Percentiles rank a stretch among this genome's conserved stretches.
phyloP scores from a whole-genome alignment of 2,797 vertebrate species.

The Sarcoramphus papa region DNA sequence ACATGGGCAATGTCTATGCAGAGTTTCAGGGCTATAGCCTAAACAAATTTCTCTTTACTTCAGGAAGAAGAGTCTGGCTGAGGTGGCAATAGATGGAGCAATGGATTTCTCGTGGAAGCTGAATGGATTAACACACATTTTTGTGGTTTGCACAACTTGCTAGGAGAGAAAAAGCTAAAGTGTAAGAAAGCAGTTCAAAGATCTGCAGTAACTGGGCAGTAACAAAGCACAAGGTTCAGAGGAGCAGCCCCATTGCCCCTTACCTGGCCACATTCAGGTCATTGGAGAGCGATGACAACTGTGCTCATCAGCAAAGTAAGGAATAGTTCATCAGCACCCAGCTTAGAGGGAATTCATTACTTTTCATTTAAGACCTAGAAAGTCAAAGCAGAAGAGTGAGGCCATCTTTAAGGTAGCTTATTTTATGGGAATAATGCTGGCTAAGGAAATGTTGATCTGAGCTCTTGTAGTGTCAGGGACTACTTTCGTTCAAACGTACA shows the following conservation, averaged over 20 bases:
- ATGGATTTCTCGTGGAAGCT: not conserved
- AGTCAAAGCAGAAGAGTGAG: not conserved
- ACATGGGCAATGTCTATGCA: fast-evolving
- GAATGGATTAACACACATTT: not conserved
- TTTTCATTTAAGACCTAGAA: not conserved
- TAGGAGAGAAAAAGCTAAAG: not conserved
- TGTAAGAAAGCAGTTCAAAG: not conserved
- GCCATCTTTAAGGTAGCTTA: not conserved
- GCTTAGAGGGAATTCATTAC: not conserved
- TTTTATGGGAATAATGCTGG: not conserved
- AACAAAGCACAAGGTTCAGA: not conserved
- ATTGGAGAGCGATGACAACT: fast-evolving
- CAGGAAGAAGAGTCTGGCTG: not conserved
- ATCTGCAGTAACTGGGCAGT: not conserved
- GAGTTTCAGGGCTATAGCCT: not conserved
- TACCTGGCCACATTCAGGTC: not conserved
- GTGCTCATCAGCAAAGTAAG: not conserved
- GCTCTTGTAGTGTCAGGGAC: not conserved
- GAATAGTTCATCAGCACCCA: not conserved
- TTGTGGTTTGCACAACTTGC: not conserved
- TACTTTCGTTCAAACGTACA: not conserved
- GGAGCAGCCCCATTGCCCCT: not conserved
- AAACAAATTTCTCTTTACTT: not conserved
- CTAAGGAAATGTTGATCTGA: not conserved
- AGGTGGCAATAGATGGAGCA: not conserved